Evolutionary conservation across 1,140 invertebrate genomes (phyloP), one percentile per base, ranked within the genome.

Genomic region (Stegodyphus dumicola): DNA sequence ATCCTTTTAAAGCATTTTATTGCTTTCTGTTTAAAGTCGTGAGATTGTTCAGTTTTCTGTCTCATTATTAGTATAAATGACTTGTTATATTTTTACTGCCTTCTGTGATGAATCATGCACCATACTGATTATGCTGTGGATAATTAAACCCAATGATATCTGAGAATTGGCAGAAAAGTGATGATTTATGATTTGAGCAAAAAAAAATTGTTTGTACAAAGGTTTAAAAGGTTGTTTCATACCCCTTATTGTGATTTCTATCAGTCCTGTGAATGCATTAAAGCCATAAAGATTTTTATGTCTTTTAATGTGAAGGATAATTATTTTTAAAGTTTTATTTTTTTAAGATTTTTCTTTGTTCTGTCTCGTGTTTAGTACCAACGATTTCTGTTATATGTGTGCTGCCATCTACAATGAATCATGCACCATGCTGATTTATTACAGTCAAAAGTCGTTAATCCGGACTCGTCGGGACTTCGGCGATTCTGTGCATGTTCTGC

Each of bases 341-440:
- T 0, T 11, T 11, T 9, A 5, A 11, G 15, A 11, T 11, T 15
- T 60, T 3, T 33, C n/a, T 33, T 33, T 33, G 3, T 33, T 33
- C 1, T 33, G 33, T 33, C 3, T 33, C 33, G 3, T 33, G 3
- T 1, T 33, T 33, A 33, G 33, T 33, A 1, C 33, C 3, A 3
- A 33, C 1, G 15, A 60, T 5, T 60, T 60, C 56, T 2, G 9
- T 17, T 17, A 2, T n/a, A 69, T 17, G 1, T 69, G 2, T 18
- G 5, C 7, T 9, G 10, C 54, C 15, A 5, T 52, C 53, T 10
- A n/a, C 51, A 33, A 77, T 49, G 48, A 77, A 65, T 51, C 5
- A 65, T 49, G 64, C 65, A 77, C 53, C 56, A 60, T 56, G 18
- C 74, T 77, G 18, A 77, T 15, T 15, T 33, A 33, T 33, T 33